phyloP scores from a whole-genome alignment of 2,113 vertebrate species.

The Athene cunicularia region DNA sequence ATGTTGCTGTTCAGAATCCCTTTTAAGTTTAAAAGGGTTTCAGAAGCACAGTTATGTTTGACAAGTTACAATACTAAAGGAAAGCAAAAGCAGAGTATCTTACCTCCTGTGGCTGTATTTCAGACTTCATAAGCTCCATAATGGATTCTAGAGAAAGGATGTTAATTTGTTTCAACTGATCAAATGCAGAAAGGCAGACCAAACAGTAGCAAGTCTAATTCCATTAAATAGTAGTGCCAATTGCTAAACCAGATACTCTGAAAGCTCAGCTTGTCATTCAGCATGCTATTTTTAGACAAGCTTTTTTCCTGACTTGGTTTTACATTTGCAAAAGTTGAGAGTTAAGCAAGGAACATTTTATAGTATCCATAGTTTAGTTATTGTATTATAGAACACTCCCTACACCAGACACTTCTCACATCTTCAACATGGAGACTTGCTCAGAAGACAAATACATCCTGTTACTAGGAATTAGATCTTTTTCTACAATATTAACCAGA shows the following conservation, averaged over 20 bases:
- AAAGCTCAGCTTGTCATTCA: not conserved
- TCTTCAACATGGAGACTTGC: not conserved
- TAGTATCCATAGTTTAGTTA: not conserved
- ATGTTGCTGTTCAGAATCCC: not conserved
- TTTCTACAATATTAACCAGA: not conserved
- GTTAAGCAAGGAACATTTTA: not conserved
- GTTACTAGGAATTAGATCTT: not conserved
- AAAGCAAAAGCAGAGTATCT: slow-evolving; percentile 30
- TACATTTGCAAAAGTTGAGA: not conserved
- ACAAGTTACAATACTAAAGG: not conserved
- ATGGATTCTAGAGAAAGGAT: slow-evolving; percentile 70
- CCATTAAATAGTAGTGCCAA: not conserved
- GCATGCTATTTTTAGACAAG: not conserved
- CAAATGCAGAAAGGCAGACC: not conserved
- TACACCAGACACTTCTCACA: not conserved
- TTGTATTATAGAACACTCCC: not conserved
- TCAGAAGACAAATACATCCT: not conserved
- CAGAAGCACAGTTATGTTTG: not conserved
- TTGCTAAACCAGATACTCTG: not conserved
- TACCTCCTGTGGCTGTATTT: slow-evolving; percentile 87
- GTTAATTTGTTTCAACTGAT: slow-evolving; percentile 41
- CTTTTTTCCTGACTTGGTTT: not conserved
- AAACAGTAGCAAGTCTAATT: not conserved
- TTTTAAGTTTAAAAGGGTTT: not conserved
- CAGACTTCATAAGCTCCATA: slow-evolving; percentile 73